Conservation (phyloP, 2,113 vertebrate genomes). For the Limanda limanda region DNA sequence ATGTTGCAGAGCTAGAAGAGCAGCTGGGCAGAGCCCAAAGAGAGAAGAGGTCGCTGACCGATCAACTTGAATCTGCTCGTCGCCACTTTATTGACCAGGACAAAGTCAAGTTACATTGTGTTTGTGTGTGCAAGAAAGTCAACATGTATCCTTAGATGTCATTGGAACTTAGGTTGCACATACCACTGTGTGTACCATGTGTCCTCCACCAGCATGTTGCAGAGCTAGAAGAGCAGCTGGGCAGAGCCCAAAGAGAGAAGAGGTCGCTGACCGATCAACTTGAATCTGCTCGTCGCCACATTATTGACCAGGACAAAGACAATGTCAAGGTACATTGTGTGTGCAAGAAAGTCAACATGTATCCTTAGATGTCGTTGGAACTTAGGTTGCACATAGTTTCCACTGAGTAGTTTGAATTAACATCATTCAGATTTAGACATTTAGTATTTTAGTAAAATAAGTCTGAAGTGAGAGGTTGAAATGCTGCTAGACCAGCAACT, state of each 20-base stretch:
- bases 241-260: constrained; percentile 86
- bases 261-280: constrained; percentile 84
- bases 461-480: neutral
- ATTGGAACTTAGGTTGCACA: neutral
- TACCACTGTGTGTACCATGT: too few relatives aligned
- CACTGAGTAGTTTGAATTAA: neutral
- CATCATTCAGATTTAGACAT: neutral
- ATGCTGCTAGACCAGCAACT: neutral
- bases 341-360: neutral
- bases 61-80: constrained; percentile 87
- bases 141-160: neutral
- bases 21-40: constrained; percentile 83
- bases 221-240: constrained; percentile 83
- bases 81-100: constrained; percentile 83
- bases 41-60: constrained; percentile 85
- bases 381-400: neutral
- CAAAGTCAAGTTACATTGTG: constrained; percentile 84
- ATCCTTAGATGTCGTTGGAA: neutral
- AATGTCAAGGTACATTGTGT: constrained; percentile 83
- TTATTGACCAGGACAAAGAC: constrained; percentile 84
- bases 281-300: constrained; percentile 84
- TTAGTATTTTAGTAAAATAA: neutral
- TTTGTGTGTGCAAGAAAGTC: neutral
- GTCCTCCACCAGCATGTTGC: constrained; percentile 88
- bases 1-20: constrained; percentile 85